These are phyloP conservation scores for Martes martes DNA, from an alignment of 2,113 vertebrate species.

Conservation along the genomic window DNA sequence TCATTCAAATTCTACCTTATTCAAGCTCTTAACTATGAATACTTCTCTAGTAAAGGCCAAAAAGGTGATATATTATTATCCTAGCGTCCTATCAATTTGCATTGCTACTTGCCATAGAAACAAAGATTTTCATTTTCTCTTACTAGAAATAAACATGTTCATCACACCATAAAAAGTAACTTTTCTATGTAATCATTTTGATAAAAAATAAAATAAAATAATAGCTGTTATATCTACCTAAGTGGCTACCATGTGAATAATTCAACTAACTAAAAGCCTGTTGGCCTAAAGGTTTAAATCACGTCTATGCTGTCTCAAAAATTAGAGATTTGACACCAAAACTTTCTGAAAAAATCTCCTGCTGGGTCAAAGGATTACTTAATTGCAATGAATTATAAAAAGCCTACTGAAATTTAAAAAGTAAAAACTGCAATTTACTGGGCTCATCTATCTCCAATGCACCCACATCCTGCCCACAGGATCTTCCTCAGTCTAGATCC, in stretches of 20 bases:
- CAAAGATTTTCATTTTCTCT: conserved; percentile 19
- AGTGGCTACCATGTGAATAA: neutral
- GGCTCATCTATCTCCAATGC: neutral
- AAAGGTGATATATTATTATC: neutral
- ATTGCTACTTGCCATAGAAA: neutral
- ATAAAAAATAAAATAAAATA: conserved; percentile 1
- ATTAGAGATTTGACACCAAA: conserved; percentile 19
- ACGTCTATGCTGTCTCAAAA: neutral
- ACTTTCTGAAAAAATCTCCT: conserved; percentile 27
- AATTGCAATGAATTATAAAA: neutral
- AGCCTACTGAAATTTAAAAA: neutral
- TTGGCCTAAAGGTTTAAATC: conserved; percentile 5
- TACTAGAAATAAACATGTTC: conserved; percentile 35
- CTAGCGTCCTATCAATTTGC: neutral
- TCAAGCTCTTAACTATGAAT: conserved; percentile 40
- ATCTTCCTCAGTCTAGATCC: neutral
- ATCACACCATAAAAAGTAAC: conserved; percentile 32
- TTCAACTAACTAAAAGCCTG: neutral
- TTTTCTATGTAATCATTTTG: conserved; percentile 16
- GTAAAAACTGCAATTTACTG: neutral
- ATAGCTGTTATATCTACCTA: neutral
- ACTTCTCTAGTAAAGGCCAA: neutral
- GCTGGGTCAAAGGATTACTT: neutral
- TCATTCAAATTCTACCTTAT: conserved; percentile 23
- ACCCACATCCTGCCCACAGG: neutral